phyloP scores from a whole-genome alignment of 2,113 vertebrate species.

The Typhlomys cinereus region DNA sequence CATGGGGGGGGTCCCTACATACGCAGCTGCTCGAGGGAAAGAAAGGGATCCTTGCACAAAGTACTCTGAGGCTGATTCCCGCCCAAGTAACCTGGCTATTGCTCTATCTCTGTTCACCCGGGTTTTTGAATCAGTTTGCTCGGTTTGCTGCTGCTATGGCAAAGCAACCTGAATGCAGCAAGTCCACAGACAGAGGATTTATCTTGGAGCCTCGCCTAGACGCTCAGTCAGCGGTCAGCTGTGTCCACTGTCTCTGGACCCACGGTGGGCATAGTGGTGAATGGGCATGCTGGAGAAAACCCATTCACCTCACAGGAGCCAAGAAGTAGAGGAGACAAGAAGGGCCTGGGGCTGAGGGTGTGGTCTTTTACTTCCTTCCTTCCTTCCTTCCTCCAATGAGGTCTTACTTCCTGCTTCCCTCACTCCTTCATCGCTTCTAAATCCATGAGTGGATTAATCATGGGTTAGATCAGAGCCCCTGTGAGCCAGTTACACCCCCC shows the following conservation, averaged over 20 bases:
- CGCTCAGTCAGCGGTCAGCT: not conserved
- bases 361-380: not conserved
- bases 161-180: too few species aligned
- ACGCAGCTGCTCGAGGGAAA: fast-evolving
- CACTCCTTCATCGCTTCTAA: not conserved
- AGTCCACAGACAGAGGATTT: too few species aligned
- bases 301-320: not conserved
- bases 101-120: too few species aligned
- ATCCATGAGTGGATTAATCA: not conserved
- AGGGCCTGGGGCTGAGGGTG: not conserved
- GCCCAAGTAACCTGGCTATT: too few species aligned
- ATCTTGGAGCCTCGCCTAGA: not conserved
- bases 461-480: not conserved
- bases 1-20: fast-evolving
- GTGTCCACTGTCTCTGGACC: not conserved
- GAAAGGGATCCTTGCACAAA: fast-evolving
- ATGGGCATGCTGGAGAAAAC: not conserved
- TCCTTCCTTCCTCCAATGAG: not conserved
- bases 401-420: too few species aligned
- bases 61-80: too few species aligned
- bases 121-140: too few species aligned
- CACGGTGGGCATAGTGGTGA: not conserved
- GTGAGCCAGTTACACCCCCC: not conserved
- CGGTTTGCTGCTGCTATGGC: too few species aligned
- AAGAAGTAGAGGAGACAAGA: not conserved